phyloP scores from a whole-genome alignment of 2,888 invertebrate species.

The Parnassius smintheus region DNA sequence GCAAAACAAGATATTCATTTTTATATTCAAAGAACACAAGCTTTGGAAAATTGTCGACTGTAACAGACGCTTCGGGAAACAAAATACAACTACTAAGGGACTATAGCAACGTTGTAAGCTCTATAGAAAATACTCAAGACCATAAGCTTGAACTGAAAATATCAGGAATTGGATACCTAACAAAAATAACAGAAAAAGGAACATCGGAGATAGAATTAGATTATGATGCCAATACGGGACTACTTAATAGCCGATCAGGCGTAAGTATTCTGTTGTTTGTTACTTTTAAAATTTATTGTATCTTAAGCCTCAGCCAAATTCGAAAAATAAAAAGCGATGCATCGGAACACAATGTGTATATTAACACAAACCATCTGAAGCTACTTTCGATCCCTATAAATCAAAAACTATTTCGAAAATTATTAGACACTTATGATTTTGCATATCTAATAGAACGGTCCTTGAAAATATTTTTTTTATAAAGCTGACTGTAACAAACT shows the following conservation, averaged over 20 bases:
- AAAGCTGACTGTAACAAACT: no score
- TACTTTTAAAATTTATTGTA: background rate
- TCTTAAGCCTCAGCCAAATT: no score
- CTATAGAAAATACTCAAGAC: conserved; percentile 96
- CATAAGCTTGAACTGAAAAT: conserved; percentile 95
- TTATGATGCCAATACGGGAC: conserved; percentile 93
- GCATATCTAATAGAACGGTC: no score
- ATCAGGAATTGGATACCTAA: conserved; percentile 94
- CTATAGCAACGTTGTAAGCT: conserved; percentile 95
- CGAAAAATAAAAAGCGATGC: no score
- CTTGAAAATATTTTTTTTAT: no score
- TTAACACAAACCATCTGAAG: no score
- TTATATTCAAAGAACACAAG: conserved; percentile 98
- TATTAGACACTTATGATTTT: no score
- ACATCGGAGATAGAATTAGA: conserved; percentile 93
- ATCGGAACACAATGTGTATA: no score
- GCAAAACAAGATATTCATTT: conserved; percentile 96
- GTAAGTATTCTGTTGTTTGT: conserved; percentile 65
- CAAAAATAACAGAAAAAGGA: conserved; percentile 93
- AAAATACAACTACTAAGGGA: conserved; percentile 95
- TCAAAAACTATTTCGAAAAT: no score
- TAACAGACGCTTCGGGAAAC: conserved; percentile 96
- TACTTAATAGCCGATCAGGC: conserved; percentile 91
- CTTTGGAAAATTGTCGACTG: conserved; percentile 95
- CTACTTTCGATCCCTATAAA: no score